A percentile compares a stretch with the other conserved stretches of the same genome.
Evolutionary conservation across 1,140 invertebrate species (phyloP).

Genomic region (Reticulitermes speratus): DNA sequence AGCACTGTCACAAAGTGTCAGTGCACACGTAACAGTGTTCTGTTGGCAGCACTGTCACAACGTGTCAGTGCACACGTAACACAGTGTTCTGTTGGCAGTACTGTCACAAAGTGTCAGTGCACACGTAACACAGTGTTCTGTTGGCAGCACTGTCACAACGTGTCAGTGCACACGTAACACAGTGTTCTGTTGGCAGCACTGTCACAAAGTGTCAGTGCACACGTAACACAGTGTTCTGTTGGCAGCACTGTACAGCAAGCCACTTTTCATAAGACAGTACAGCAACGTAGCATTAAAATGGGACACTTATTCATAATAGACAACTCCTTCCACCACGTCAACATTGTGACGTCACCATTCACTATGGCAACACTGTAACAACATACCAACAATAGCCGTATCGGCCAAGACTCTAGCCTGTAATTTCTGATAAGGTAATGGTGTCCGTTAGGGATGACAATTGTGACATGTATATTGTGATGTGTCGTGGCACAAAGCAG

Average conservation of each 20-base stretch:
- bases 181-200: no score
- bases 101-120: no score
- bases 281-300: neutral
- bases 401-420: neutral
- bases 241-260: neutral
- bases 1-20: no score
- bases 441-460: neutral
- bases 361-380: neutral
- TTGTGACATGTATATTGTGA: neutral
- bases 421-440: conserved; percentile 11
- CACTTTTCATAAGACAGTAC: neutral
- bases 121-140: no score
- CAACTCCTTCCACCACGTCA: neutral
- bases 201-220: no score
- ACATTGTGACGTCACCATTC: neutral
- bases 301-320: neutral
- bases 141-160: no score
- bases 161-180: no score
- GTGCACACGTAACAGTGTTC: no score
- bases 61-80: no score
- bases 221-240: no score
- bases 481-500: neutral
- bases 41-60: no score
- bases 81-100: no score
- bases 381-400: neutral